Conservation (phyloP, 2,888 invertebrate genomes). For the Esperia sulphurella region DNA sequence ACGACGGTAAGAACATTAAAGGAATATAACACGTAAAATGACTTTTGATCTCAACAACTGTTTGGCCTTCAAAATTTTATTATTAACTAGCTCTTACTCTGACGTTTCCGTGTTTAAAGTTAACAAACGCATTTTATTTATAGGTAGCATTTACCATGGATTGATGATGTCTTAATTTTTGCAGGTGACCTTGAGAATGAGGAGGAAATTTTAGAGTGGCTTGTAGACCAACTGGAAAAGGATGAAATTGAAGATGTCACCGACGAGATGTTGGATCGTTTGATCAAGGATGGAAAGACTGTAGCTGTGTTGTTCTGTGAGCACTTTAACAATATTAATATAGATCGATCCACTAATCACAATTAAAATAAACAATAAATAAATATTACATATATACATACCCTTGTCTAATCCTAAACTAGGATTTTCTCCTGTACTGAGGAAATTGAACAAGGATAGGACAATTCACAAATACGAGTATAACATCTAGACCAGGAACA, state of each 20-base stretch:
- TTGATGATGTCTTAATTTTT: slow-evolving; percentile 9
- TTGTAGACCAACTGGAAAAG: slow-evolving; percentile 91
- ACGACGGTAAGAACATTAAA: slow-evolving; percentile 83
- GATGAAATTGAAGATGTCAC: slow-evolving; percentile 97
- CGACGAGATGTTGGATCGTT: slow-evolving; percentile 94
- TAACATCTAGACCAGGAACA: no score
- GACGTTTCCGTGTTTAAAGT: background rate
- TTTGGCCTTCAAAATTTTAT: slow-evolving; percentile 5
- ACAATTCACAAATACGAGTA: no score
- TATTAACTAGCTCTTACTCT: background rate
- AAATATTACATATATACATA: no score
- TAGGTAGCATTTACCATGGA: background rate
- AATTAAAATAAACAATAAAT: no score
- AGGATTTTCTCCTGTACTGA: no score
- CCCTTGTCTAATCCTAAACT: no score
- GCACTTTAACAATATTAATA: slow-evolving; percentile 36
- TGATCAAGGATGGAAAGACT: slow-evolving; percentile 92
- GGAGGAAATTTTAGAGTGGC: slow-evolving; percentile 93
- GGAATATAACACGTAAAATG: background rate
- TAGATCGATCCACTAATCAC: no score
- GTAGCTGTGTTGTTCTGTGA: slow-evolving; percentile 95
- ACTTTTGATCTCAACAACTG: background rate
- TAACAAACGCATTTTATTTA: background rate
- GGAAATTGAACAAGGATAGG: no score
- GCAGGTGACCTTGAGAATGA: slow-evolving; percentile 91